Evolutionary conservation across 2,113 vertebrate species (phyloP).

Genomic region (Corvus hawaiiensis): DNA sequence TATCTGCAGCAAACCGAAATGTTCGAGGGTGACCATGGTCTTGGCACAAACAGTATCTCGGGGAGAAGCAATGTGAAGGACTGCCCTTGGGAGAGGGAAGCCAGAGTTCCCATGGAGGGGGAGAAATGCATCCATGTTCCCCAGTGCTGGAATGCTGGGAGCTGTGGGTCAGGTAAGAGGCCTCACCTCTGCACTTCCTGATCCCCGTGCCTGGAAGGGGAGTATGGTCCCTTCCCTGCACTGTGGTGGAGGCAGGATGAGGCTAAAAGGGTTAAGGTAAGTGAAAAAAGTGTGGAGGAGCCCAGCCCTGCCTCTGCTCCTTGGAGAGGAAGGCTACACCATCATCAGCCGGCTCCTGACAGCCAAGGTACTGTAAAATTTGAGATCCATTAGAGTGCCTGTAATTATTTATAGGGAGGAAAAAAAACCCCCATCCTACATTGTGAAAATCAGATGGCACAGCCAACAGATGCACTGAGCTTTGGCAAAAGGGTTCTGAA

Average conservation of each 20-base stretch:
- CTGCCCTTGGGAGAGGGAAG: background rate
- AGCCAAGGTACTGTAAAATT: constrained; percentile 39
- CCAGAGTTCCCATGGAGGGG: background rate
- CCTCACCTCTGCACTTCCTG: background rate
- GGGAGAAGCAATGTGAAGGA: background rate
- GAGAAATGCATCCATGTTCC: background rate
- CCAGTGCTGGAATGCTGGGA: background rate
- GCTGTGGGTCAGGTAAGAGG: background rate
- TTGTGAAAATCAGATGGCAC: background rate
- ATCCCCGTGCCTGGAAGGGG: background rate
- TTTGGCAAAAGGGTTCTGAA: background rate
- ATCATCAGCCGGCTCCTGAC: background rate
- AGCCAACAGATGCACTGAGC: background rate
- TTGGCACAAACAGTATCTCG: accelerated
- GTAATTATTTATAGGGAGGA: constrained; percentile 63
- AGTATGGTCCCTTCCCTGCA: accelerated
- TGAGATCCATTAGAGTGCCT: constrained; percentile 58
- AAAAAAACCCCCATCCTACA: background rate
- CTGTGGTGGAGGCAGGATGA: background rate
- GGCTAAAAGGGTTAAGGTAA: background rate
- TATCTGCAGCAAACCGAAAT: background rate
- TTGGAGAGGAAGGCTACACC: background rate
- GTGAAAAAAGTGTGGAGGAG: background rate
- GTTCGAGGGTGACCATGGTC: accelerated
- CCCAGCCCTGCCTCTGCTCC: background rate